Evolutionary conservation across 2,113 vertebrate species (phyloP), one percentile per base, ranked within the genome.

Genomic region (Xiphophorus hellerii): DNA sequence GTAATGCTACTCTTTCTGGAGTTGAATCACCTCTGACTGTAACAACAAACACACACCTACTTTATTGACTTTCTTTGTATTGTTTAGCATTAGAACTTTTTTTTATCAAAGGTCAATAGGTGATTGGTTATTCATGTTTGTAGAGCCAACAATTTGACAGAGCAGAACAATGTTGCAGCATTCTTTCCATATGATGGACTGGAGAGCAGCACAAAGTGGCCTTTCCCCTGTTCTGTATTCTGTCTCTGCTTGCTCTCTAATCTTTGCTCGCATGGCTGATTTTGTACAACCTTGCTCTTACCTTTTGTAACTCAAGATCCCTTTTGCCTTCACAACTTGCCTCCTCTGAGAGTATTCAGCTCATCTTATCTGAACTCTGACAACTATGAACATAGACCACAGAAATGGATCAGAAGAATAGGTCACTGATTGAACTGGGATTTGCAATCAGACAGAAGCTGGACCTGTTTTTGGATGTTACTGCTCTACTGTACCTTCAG

Each of bases 381-480:
- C 61, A 25, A 31, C 30, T 58, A 15, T 58, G 61, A 77, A 74
- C 60, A 60, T 3, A 29, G 39, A 60, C 35, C 29, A 77, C 31
- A 74, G 68, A 17, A 81, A 15, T 28, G 27, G 14, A 64, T 13
- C 29, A 68, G 7, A 64, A 76, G 75, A 86, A 84, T 64, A 48
- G 65, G 66, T 39, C 27, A 8, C 77, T 87, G 83, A 85, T 84
- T 92, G 77, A 65, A 66, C n/a, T 17, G 31, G 25, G 2, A 48
- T 73, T 33, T 68, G 42, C 76, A 89, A 85, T 88, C 87, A 83
- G 48, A 15, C 71, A 63, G 51, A 72, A 66, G 58, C 29, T 71
- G 10, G 65, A 75, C 51, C 42, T 28, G 6, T 42, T 67, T 61
- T 77, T 31, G 64, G 84, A 85, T 73, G 61, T 5, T 31, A 30